phyloP scores from a whole-genome alignment of 2,797 vertebrate genomes.

The Somateria mollissima region DNA sequence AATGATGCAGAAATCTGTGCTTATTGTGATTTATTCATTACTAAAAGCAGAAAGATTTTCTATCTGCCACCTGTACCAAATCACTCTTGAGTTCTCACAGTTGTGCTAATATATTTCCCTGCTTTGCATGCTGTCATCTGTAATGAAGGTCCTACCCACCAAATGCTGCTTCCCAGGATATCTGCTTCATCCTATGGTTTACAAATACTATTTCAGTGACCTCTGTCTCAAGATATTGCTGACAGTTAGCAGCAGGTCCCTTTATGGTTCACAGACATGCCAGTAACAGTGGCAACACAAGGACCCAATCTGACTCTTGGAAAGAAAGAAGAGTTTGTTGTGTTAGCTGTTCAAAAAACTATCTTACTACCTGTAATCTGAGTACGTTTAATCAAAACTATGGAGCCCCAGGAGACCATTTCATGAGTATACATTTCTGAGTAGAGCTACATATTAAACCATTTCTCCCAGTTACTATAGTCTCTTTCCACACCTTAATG shows the following conservation, averaged over 20 bases:
- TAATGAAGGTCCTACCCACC: not conserved
- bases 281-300: not conserved
- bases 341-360: not conserved
- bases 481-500: slow-evolving; percentile 37
- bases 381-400: slow-evolving; percentile 4
- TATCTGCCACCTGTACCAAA: not conserved
- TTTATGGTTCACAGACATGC: not conserved
- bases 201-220: not conserved
- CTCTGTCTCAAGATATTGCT: not conserved
- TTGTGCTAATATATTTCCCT: slow-evolving; percentile 1
- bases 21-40: not conserved
- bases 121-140: not conserved
- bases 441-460: not conserved
- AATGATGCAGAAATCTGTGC: not conserved
- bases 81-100: not conserved
- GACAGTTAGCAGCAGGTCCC: not conserved
- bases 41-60: slow-evolving; percentile 1
- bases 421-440: not conserved
- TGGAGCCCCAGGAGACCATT: not conserved
- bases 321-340: not conserved
- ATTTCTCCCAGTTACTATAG: slow-evolving; percentile 36
- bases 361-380: not conserved
- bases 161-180: slow-evolving; percentile 6
- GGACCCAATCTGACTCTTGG: not conserved
- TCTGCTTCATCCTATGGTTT: not conserved